Percentiles rank a stretch among this genome's conserved stretches.
Conservation (phyloP, 2,113 vertebrate species). For the Platysteira castanea region DNA sequence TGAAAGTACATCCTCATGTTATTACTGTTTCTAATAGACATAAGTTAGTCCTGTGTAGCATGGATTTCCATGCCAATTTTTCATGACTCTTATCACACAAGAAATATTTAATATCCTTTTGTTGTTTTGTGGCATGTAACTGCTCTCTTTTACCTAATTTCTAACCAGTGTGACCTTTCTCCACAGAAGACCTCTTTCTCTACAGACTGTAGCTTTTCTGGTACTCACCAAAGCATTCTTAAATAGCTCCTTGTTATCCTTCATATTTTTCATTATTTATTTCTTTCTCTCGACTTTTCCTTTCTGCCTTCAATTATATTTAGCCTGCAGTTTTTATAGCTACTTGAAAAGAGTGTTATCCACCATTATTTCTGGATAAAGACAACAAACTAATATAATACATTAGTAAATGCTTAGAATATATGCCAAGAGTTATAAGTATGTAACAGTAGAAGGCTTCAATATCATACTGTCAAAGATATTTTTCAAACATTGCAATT, state of each 20-base stretch:
- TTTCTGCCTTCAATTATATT: neutral
- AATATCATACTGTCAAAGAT: neutral
- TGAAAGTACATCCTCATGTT: neutral
- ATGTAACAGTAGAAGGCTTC: neutral
- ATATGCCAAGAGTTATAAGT: neutral
- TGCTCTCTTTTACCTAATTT: neutral
- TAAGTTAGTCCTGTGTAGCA: neutral
- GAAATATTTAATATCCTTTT: neutral
- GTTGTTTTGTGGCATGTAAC: neutral
- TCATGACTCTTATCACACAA: neutral
- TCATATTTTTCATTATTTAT: neutral
- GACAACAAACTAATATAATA: neutral
- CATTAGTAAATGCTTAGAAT: neutral
- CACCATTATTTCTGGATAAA: neutral
- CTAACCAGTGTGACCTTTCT: neutral
- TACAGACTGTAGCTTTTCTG: neutral
- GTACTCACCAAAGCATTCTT: neutral
- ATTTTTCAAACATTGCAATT: neutral
- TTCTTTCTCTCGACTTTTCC: neutral
- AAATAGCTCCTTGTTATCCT: neutral
- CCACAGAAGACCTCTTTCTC: neutral
- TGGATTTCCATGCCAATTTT: neutral
- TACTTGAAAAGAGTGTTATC: neutral
- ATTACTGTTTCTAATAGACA: neutral
- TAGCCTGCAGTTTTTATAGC: neutral